Evolutionary conservation across 2,797 vertebrate genomes (phyloP), one percentile per base, ranked within the genome.

Genomic region (Erethizon dorsatum): DNA sequence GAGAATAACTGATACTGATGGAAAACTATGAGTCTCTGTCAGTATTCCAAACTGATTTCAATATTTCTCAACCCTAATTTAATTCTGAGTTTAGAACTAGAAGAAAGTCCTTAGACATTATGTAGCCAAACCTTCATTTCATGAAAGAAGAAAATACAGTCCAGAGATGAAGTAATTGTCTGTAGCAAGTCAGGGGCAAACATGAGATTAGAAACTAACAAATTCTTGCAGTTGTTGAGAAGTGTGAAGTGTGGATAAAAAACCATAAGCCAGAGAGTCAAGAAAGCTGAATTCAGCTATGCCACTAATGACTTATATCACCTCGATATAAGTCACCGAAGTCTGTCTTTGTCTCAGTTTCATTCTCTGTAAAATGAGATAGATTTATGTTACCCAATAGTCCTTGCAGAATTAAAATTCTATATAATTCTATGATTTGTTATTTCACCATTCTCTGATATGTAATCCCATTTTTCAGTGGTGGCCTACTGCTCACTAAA

Each of bases 111-210:
- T 91, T 91, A 67, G n/a, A 79, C 9, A 71, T 65, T 73, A 65
- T 15, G 33, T 10, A 11, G 37, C 41, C 59, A 13, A 96, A 88
- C n/a, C 8, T 88, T 59, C 26, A 80, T 80, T 90, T 95, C 83
- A 90, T 47, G 63, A 47, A 88, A 78, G 20, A 78, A 45, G 50
- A 88, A 93, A 71, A 47, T 65, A 20, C 24, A 54, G 91, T 26
- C 50, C 56, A 91, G 15, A 79, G 61, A 78, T 47, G 37, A 88
- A 86, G 50, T 93, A 90, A 93, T 82, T 96, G 12, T 45, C 26
- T 8, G 26, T 75, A 84, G 22, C 22, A 80, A 84, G 47, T 73
- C 54, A 80, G 26, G 63, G 54, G 24, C n/a, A 75, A 93, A 71
- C 18, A 78, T 14, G 61, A 90, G 37, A 78, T 78, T 88, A 86